A percentile compares a stretch with the other conserved stretches of the same genome.
phyloP scores from a whole-genome alignment of 2,888 invertebrate species.

The Coelinius sp. region DNA sequence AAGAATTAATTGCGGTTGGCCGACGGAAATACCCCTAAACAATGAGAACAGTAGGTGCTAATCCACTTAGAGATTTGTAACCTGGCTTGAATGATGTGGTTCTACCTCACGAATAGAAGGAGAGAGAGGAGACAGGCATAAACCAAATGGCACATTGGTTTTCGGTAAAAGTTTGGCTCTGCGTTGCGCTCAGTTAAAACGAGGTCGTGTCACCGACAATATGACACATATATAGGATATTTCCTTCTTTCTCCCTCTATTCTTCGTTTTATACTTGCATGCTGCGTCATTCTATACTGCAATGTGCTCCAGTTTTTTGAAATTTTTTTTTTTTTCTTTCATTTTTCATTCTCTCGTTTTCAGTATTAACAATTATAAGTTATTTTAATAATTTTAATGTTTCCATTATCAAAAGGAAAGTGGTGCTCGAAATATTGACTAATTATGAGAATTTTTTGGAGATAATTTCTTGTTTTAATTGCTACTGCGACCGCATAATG shows the following conservation, averaged over 20 bases:
- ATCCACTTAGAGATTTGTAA: constrained; percentile 41
- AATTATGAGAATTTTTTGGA: too few species aligned
- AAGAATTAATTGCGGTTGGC: background rate
- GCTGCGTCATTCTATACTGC: constrained; percentile 9
- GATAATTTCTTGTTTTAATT: too few species aligned
- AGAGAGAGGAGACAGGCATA: background rate
- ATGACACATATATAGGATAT: constrained; percentile 62
- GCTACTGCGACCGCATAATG: too few species aligned
- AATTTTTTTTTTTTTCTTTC: constrained; percentile 11
- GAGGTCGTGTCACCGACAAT: constrained; percentile 65
- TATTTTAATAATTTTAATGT: background rate
- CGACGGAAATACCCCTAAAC: constrained; percentile 11
- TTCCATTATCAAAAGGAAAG: background rate
- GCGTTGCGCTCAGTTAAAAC: constrained; percentile 48
- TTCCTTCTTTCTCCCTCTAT: constrained; percentile 41
- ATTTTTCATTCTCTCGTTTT: constrained; percentile 24
- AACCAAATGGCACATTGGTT: constrained; percentile 27
- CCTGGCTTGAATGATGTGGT: constrained; percentile 4
- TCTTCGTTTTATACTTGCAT: constrained; percentile 21
- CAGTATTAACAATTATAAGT: background rate
- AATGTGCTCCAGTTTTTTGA: constrained; percentile 24
- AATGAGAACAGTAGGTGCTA: constrained; percentile 38
- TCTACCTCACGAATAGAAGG: background rate
- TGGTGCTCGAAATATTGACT: too few species aligned
- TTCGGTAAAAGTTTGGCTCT: constrained; percentile 26